A percentile compares a stretch with the other conserved stretches of the same genome.
These are phyloP conservation scores for Cryptomyrus ogoouensis DNA, from an alignment of 2,113 vertebrate genomes.

Conservation along the genomic window DNA sequence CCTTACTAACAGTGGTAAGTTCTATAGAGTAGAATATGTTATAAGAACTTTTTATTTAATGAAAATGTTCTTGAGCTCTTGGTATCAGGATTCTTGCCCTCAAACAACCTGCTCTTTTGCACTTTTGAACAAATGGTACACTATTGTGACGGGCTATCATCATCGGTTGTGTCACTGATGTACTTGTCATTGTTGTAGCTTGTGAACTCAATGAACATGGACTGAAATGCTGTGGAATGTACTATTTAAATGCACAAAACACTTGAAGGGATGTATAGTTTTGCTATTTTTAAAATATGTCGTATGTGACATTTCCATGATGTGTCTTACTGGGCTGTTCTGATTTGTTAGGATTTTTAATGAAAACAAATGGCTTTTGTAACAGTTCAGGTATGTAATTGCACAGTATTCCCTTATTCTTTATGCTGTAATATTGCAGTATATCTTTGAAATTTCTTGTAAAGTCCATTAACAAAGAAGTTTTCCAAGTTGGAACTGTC, in stretches of 20 bases:
- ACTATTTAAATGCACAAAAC: conserved; percentile 60
- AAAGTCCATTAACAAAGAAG: conserved; percentile 45
- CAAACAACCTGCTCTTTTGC: conserved; percentile 53
- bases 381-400: conserved; percentile 53
- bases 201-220: conserved; percentile 41
- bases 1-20: neutral
- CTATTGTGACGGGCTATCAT: conserved; percentile 34
- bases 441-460: conserved; percentile 50
- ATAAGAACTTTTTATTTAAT: neutral
- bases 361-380: conserved; percentile 47
- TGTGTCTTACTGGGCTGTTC: conserved; percentile 42
- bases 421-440: conserved; percentile 53
- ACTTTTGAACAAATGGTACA: conserved; percentile 59
- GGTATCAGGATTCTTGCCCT: conserved; percentile 51
- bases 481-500: conserved; percentile 46
- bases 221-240: conserved; percentile 50
- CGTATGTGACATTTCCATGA: conserved; percentile 47
- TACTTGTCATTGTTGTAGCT: conserved; percentile 33
- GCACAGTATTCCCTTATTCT: conserved; percentile 67
- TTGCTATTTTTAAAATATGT: conserved; percentile 45
- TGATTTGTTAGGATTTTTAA: conserved; percentile 45
- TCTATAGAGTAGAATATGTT: neutral
- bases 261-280: conserved; percentile 51
- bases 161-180: conserved; percentile 27
- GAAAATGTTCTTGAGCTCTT: conserved; percentile 2